Evolutionary conservation across 2,888 invertebrate genomes (phyloP).

Genomic region (Parnassius mnemosyne): DNA sequence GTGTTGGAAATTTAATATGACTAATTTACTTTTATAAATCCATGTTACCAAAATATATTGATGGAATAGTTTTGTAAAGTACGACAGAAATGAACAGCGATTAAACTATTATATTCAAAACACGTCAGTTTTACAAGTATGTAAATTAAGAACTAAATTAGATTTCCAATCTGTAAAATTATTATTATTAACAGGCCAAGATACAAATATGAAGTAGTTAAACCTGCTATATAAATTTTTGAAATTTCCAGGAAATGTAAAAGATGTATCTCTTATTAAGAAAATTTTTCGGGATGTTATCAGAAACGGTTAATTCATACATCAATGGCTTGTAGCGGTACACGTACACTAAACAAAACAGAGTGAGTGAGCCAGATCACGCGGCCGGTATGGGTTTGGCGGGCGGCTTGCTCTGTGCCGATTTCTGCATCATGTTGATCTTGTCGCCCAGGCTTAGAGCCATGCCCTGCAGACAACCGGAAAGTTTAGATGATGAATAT

Average conservation of each 20-base stretch:
- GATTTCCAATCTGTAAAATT: too few species aligned
- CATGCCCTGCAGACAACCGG: constrained; percentile 88
- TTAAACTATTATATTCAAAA: too few species aligned
- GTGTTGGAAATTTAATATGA: too few species aligned
- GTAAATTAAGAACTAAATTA: too few species aligned
- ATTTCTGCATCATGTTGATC: constrained; percentile 95
- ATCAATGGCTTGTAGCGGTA: background rate
- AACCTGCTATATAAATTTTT: background rate
- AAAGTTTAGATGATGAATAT: background rate
- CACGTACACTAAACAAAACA: background rate
- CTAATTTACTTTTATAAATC: too few species aligned
- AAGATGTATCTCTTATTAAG: background rate
- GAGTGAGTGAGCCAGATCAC: constrained; percentile 32
- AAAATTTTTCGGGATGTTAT: too few species aligned
- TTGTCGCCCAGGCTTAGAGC: constrained; percentile 99
- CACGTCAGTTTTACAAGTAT: too few species aligned
- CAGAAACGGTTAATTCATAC: too few species aligned
- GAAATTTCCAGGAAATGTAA: background rate
- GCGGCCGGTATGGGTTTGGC: constrained; percentile 57
- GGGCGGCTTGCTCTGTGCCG: constrained; percentile 43
- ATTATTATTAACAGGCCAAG: too few species aligned
- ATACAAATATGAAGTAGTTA: background rate
- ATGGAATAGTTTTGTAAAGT: too few species aligned
- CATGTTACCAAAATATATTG: too few species aligned
- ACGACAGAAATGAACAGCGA: too few species aligned